phyloP scores from a whole-genome alignment of 1,140 invertebrate genomes.

The Manduca sexta region DNA sequence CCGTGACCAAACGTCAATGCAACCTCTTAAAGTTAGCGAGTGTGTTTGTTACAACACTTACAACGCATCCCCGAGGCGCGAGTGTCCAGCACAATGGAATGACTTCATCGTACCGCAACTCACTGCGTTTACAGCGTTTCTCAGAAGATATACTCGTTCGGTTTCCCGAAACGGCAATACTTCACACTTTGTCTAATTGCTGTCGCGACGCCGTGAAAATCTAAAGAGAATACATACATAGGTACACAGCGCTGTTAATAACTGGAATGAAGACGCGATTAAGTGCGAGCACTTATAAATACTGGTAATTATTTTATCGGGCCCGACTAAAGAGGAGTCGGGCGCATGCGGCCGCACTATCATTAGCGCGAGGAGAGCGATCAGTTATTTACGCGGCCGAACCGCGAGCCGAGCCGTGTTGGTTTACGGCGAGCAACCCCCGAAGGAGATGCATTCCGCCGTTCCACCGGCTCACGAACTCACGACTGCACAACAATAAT shows the following conservation, averaged over 20 bases:
- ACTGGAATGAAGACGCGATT: constrained; percentile 26
- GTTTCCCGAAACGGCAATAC: too few species aligned
- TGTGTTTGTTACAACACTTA: constrained; percentile 25
- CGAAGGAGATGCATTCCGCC: constrained; percentile 71
- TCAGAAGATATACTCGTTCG: constrained; percentile 15
- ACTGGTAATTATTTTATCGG: constrained; percentile 56
- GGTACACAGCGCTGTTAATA: too few species aligned
- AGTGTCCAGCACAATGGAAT: constrained; percentile 49
- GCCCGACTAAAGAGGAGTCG: constrained; percentile 41
- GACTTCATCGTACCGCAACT: constrained; percentile 59
- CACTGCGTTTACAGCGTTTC: constrained; percentile 38
- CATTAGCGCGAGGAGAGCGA: constrained; percentile 63
- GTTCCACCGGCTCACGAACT: constrained; percentile 64
- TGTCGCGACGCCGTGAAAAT: background rate
- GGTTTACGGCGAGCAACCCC: constrained; percentile 64
- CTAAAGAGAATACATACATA: too few species aligned
- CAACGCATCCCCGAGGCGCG: constrained; percentile 39
- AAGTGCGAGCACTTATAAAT: constrained; percentile 52
- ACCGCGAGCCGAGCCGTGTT: constrained; percentile 49
- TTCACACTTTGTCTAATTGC: constrained; percentile 12
- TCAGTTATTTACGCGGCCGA: constrained; percentile 61
- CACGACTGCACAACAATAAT: constrained; percentile 72
- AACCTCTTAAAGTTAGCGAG: constrained; percentile 31
- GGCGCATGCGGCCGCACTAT: constrained; percentile 47
- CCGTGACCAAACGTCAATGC: constrained; percentile 72